These are phyloP conservation scores for Incurvaria masculella DNA, from an alignment of 2,888 invertebrate species.

Conservation along the genomic window DNA sequence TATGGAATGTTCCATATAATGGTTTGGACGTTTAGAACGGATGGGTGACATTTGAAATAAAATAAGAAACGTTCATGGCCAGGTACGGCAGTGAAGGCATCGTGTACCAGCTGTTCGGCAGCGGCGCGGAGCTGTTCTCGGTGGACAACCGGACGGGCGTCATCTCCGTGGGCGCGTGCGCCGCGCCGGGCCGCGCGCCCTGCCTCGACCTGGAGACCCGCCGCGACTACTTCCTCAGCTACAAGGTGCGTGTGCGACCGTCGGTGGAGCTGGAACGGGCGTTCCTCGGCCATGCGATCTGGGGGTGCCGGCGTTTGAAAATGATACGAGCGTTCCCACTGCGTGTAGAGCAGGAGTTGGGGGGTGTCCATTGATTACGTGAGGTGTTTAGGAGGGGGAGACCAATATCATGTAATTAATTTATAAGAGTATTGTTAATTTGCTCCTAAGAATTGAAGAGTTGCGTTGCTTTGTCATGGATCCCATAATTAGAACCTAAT, in stretches of 20 bases:
- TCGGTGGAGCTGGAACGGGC: neutral
- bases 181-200: slow-evolving; percentile 60
- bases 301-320: neutral
- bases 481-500: too few relatives aligned
- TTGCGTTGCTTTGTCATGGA: too few relatives aligned
- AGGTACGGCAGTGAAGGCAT: slow-evolving; percentile 81
- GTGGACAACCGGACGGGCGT: slow-evolving; percentile 79
- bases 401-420: too few relatives aligned
- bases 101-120: slow-evolving; percentile 77
- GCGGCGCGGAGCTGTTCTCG: slow-evolving; percentile 75
- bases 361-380: too few relatives aligned
- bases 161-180: slow-evolving; percentile 76
- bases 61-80: too few relatives aligned
- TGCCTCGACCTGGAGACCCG: slow-evolving; percentile 86
- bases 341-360: too few relatives aligned
- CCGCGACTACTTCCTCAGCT: slow-evolving; percentile 77
- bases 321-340: neutral
- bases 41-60: too few relatives aligned
- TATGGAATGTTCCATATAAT: too few relatives aligned
- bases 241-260: slow-evolving; percentile 57
- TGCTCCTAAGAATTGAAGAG: too few relatives aligned
- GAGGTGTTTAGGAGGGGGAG: too few relatives aligned
- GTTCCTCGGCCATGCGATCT: neutral
- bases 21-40: too few relatives aligned
- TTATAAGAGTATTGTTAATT: too few relatives aligned